phyloP scores from a whole-genome alignment of 2,113 vertebrate species.

The Coregonus clupeaformis region DNA sequence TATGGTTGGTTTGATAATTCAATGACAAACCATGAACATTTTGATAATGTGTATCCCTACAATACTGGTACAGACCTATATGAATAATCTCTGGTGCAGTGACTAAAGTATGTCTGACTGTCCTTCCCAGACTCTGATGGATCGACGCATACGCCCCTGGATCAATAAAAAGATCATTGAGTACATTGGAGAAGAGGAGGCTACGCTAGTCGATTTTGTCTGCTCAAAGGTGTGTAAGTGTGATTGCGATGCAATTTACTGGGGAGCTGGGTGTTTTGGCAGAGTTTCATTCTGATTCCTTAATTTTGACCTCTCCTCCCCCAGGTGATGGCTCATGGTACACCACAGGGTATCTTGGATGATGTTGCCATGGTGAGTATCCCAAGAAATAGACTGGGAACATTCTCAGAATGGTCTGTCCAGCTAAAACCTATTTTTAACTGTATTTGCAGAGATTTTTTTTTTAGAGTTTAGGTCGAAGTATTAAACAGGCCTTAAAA shows the following conservation, averaged over 20 bases:
- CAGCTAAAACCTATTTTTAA: too few relatives aligned
- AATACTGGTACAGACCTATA: too few relatives aligned
- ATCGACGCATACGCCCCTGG: slow-evolving; percentile 95
- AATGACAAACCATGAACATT: too few relatives aligned
- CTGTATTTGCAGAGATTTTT: too few relatives aligned
- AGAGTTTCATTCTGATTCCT: not conserved
- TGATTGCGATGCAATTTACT: not conserved
- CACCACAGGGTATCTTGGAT: slow-evolving; percentile 95
- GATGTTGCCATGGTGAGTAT: slow-evolving; percentile 97
- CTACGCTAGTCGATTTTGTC: slow-evolving; percentile 96
- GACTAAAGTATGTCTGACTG: not conserved
- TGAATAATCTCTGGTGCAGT: not conserved
- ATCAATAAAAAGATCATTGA: slow-evolving; percentile 99
- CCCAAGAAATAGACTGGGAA: not conserved
- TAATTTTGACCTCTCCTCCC: slow-evolving; percentile 7
- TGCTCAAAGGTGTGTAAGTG: slow-evolving; percentile 88
- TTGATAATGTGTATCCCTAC: not conserved
- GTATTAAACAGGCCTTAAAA: not conserved
- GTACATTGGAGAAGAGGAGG: slow-evolving; percentile 98
- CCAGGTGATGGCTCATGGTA: slow-evolving; percentile 98
- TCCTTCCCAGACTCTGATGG: slow-evolving; percentile 86
- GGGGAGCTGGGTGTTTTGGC: not conserved
- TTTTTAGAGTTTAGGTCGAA: not conserved
- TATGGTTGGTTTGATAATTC: not conserved
- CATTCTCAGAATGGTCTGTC: not conserved